Percentiles rank a stretch among this genome's conserved stretches.
Evolutionary conservation across 1,140 invertebrate genomes (phyloP).

Genomic region (Dolichoris vasculosae): DNA sequence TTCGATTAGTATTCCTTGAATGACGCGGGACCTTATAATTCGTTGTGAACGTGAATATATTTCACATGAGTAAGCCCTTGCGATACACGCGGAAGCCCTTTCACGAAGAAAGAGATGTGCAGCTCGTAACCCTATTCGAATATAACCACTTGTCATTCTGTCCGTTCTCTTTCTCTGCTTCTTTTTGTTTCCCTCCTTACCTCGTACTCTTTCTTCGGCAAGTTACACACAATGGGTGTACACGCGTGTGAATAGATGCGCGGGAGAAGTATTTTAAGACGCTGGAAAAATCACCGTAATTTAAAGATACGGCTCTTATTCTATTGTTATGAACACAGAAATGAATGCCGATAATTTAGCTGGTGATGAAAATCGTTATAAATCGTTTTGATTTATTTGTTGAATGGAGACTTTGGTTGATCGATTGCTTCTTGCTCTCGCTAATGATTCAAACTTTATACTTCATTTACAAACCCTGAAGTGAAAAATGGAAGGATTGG

Average conservation of each 20-base stretch:
- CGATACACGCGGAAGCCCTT: not conserved
- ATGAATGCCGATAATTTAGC: slow-evolving; percentile 21
- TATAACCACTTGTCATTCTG: slow-evolving; percentile 20
- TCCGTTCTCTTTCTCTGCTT: not conserved
- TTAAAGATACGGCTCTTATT: not conserved
- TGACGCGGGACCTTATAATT: not conserved
- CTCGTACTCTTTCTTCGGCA: not conserved
- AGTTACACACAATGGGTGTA: not conserved
- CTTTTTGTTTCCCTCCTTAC: not conserved
- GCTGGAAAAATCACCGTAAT: not conserved
- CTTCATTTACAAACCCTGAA: not conserved
- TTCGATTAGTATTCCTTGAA: slow-evolving; percentile 20
- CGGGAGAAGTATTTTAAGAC: not conserved
- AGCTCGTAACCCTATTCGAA: not conserved
- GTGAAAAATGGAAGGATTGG: not conserved
- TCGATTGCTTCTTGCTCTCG: not conserved
- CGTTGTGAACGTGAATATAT: not conserved
- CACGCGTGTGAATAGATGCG: not conserved
- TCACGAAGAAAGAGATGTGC: not conserved
- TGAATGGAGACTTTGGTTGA: not conserved
- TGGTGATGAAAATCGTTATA: not conserved
- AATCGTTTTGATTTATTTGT: slow-evolving; percentile 31
- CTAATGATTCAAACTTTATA: not conserved
- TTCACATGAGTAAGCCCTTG: not conserved
- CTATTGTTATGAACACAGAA: slow-evolving; percentile 1